phyloP scores from a whole-genome alignment of 1,140 invertebrate species.

The Tribolium madens region DNA sequence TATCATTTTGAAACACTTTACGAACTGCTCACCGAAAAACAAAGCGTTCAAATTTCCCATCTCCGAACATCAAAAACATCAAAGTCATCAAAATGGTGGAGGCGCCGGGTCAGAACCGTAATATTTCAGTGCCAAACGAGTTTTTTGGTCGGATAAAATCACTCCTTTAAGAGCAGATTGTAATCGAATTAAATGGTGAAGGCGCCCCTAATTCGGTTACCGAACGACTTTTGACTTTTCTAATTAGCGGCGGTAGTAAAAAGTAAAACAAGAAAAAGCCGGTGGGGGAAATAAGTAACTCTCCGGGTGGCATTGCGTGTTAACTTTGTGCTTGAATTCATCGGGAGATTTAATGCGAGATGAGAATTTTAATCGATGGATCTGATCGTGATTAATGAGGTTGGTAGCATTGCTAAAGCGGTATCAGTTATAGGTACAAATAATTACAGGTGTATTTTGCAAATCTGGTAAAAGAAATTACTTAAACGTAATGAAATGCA shows the following conservation, averaged over 20 bases:
- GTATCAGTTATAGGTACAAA: too few relatives aligned
- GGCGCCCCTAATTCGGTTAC: constrained; percentile 1
- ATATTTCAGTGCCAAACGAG: background rate
- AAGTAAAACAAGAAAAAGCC: background rate
- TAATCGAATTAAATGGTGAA: constrained; percentile 8
- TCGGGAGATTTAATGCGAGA: background rate
- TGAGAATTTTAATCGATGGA: background rate
- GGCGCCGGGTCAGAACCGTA: constrained; percentile 3
- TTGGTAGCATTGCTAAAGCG: too few relatives aligned
- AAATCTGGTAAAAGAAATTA: too few relatives aligned
- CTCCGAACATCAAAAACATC: constrained; percentile 2
- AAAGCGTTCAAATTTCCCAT: constrained; percentile 7
- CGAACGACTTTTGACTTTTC: constrained; percentile 17
- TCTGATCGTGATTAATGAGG: background rate
- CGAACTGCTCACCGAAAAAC: background rate
- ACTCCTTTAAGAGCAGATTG: background rate
- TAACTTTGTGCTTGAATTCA: background rate
- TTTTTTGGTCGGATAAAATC: constrained; percentile 6
- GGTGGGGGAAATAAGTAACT: background rate
- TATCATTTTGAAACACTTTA: background rate
- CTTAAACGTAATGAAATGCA: too few relatives aligned
- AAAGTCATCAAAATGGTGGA: constrained; percentile 16
- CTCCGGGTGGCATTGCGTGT: background rate
- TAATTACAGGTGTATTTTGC: too few relatives aligned
- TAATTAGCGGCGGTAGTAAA: background rate